phyloP scores from a whole-genome alignment of 2,888 invertebrate genomes.

The Graphium colonna region DNA sequence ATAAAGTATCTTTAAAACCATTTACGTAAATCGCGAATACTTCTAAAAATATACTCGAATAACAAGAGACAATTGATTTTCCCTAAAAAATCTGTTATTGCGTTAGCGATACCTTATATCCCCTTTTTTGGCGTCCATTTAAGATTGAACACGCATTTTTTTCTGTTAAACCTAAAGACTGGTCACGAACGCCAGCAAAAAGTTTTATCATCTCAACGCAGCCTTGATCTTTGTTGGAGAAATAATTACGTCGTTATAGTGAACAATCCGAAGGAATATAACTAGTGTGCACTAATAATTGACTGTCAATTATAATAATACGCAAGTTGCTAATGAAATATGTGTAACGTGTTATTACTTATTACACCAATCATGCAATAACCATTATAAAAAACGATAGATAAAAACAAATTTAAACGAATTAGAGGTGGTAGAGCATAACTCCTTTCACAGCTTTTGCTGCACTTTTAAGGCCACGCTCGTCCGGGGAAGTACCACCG shows the following conservation, averaged over 20 bases:
- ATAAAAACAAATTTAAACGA: slow-evolving; percentile 18
- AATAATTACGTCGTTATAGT: slow-evolving; percentile 58
- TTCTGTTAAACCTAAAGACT: slow-evolving; percentile 55
- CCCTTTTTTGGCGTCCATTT: slow-evolving; percentile 61
- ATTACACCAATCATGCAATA: background rate
- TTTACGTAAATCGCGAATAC: too few species aligned
- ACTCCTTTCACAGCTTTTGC: too few species aligned
- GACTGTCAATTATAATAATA: background rate
- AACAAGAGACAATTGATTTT: slow-evolving; percentile 5
- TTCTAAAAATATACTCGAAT: background rate
- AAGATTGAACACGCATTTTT: slow-evolving; percentile 66
- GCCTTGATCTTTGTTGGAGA: slow-evolving; percentile 72
- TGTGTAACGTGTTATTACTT: slow-evolving; percentile 23
- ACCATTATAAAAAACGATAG: slow-evolving; percentile 24
- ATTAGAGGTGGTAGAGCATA: too few species aligned
- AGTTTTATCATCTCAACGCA: slow-evolving; percentile 58
- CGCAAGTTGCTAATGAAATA: slow-evolving; percentile 21
- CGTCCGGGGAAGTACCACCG: too few species aligned
- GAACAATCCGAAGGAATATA: slow-evolving; percentile 31
- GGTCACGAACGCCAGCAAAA: slow-evolving; percentile 73
- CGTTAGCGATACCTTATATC: slow-evolving; percentile 29
- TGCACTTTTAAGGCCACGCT: too few species aligned
- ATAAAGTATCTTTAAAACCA: too few species aligned
- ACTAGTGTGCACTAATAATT: background rate
- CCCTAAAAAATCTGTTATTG: slow-evolving; percentile 8